Evolutionary conservation across 2,113 vertebrate species (phyloP), one percentile per base, ranked within the genome.

Genomic region (Cheirogaleus medius): DNA sequence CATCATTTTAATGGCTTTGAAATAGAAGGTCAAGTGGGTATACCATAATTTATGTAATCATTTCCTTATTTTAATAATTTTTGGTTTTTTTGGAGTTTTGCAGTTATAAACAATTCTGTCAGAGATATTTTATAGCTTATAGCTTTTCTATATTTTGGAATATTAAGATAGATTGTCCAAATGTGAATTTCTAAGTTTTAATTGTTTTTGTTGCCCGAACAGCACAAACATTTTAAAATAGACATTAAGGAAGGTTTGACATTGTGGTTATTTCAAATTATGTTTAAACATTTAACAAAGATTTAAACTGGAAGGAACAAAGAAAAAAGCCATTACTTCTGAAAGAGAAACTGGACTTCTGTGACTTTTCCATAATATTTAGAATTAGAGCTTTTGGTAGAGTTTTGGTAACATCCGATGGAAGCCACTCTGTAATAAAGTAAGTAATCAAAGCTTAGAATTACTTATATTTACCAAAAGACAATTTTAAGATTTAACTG

Each of bases 1-100:
- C 17, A 90, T 87, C 21, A 90, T 87, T 87, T 94, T 87, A 68
- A 68, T 92, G 23, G 21, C 27, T 94, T 90, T 66, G 42, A 74
- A 60, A 54, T 21, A 88, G 49, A 91, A 81, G 63, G 63, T 80
- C 34, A 89, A 47, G 32, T 90, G 32, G 39, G 6, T 87, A 52
- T 91, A 18, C 1, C 3, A 37, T 9, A 77, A 71, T 91, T 92
- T 85, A 32, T 81, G 17, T 80, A 58, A 71, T 85, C 37, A 29
- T 63, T 73, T 15, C 18, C 49, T 58, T 81, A 60, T 69, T 95
- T 68, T 66, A 68, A 52, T 39, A 54, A 37, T 73, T 64, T 90
- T 60, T 87, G 25, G 18, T 90, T 85, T 71, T 89, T 73, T 4
- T 63, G 3, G 21, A 77, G 1, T 66, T 86, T 71, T 91, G 11